These are phyloP conservation scores for Dicentrarchus labrax DNA, from an alignment of 2,113 vertebrate species.

Conservation along the genomic window DNA sequence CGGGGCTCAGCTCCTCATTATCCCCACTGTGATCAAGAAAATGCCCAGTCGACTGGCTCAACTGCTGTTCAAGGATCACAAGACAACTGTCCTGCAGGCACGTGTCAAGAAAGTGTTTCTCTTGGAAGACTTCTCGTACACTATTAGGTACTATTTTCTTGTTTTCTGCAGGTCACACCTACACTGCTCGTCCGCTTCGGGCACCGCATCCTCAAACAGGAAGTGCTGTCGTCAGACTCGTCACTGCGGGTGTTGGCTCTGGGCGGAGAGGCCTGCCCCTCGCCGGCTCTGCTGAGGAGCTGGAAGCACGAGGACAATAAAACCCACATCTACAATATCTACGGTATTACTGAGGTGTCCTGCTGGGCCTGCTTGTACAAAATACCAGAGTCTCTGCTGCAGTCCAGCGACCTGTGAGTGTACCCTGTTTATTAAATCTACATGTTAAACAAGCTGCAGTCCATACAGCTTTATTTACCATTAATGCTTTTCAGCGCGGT, in stretches of 20 bases:
- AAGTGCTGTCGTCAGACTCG: slow-evolving; percentile 86
- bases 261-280: slow-evolving; percentile 93
- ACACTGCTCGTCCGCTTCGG: slow-evolving; percentile 92
- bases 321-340: slow-evolving; percentile 93
- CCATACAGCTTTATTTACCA: not conserved
- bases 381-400: slow-evolving; percentile 85
- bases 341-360: slow-evolving; percentile 97
- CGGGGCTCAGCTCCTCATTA: slow-evolving; percentile 91
- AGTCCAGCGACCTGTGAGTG: slow-evolving; percentile 66
- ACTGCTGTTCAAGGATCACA: slow-evolving; percentile 88
- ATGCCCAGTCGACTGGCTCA: slow-evolving; percentile 85
- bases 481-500: slow-evolving; percentile 72
- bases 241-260: slow-evolving; percentile 92
- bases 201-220: slow-evolving; percentile 81
- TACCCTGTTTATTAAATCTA: rapidly evolving
- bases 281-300: slow-evolving; percentile 82
- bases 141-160: not conserved
- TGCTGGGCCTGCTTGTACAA: slow-evolving; percentile 93
- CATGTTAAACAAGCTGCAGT: not conserved
- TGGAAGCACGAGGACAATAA: slow-evolving; percentile 91
- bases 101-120: not conserved
- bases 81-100: slow-evolving; percentile 92
- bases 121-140: not conserved
- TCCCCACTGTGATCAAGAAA: slow-evolving; percentile 90
- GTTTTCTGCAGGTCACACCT: slow-evolving; percentile 89